These are phyloP conservation scores for Rhinoraja longicauda DNA, from an alignment of 2,797 vertebrate species.

Conservation along the genomic window DNA sequence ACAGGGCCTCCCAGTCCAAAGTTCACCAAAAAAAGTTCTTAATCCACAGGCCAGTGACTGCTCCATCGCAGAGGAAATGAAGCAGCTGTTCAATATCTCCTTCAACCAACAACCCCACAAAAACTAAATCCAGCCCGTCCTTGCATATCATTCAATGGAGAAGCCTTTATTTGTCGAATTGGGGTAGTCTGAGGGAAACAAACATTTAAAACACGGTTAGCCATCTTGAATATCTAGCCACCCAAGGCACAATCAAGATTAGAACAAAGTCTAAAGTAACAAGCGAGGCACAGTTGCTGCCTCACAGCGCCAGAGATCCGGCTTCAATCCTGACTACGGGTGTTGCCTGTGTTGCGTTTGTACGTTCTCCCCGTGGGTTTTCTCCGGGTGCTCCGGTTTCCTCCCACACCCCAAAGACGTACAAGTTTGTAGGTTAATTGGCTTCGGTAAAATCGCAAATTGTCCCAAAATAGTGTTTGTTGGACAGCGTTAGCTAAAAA, in stretches of 20 bases:
- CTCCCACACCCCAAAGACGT: too few species aligned
- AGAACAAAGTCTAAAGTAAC: neutral
- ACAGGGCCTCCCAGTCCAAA: slow-evolving; percentile 40
- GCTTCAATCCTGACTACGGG: too few species aligned
- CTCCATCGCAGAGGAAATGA: neutral
- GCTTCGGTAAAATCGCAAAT: too few species aligned
- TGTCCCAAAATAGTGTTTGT: too few species aligned
- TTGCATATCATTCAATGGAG: slow-evolving; percentile 45
- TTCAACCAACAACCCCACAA: slow-evolving; percentile 31
- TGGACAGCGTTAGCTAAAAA: too few species aligned
- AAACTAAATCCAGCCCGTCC: slow-evolving; percentile 44
- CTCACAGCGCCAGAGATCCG: too few species aligned
- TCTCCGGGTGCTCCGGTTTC: too few species aligned
- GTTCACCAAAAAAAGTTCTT: neutral
- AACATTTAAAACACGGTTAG: slow-evolving; percentile 35
- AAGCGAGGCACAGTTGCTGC: too few species aligned
- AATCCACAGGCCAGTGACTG: slow-evolving; percentile 43
- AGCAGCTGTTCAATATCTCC: slow-evolving; percentile 40
- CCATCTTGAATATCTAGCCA: neutral
- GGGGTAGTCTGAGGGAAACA: slow-evolving; percentile 44
- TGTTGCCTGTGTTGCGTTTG: too few species aligned
- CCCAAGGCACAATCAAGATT: neutral
- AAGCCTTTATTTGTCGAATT: slow-evolving; percentile 40
- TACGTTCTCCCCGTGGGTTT: too few species aligned
- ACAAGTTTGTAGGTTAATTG: too few species aligned